Evolutionary conservation across 2,797 vertebrate species (phyloP), one percentile per base, ranked within the genome.

Genomic region (Danio tinwini): DNA sequence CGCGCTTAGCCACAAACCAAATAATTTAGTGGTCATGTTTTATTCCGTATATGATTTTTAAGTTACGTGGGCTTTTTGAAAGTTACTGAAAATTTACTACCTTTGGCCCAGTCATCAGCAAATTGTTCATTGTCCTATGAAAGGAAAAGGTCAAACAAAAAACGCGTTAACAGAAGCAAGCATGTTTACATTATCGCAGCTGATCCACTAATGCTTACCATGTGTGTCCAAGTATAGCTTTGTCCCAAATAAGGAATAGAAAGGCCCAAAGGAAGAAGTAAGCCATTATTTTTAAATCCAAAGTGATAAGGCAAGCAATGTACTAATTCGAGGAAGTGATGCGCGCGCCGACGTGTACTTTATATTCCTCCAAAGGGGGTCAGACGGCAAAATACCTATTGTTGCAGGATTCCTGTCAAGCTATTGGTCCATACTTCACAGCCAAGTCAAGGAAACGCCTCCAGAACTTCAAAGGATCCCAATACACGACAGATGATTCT

Each of bases 51-150:
- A 10, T 4, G 0, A 3, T 59, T 14, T 37, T 13, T 29, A 7
- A 37, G 12, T n/a, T n/a, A n/a, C n/a, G 21, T 3, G 1, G 12
- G 59, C 37, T 17, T 69, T 68, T 47, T n/a, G 2, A 14, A 71
- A 53, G 17, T 39, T 40, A 19, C 1, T 21, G 1, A 39, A 58
- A 40, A 50, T 40, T 29, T 67, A 87, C 92, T 96, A 98, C 98
- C 96, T 98, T 98, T 19, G 97, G 94, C 88, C 97, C 97, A 17
- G 96, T 97, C 95, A 99, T 95, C 47, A 99, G 93, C 84, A 99
- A 94, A 91, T 98, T 99, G 86, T 95, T 97, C 79, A 96, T 95
- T 69, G 96, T 93, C 98, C 97, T 99, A 7, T 64, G 13, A 5
- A 84, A 88, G 88, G 87, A 78, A 82, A 88, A 5, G 79, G 74